Evolutionary conservation across 2,113 vertebrate genomes (phyloP).

Genomic region (Spermophilus dauricus): DNA sequence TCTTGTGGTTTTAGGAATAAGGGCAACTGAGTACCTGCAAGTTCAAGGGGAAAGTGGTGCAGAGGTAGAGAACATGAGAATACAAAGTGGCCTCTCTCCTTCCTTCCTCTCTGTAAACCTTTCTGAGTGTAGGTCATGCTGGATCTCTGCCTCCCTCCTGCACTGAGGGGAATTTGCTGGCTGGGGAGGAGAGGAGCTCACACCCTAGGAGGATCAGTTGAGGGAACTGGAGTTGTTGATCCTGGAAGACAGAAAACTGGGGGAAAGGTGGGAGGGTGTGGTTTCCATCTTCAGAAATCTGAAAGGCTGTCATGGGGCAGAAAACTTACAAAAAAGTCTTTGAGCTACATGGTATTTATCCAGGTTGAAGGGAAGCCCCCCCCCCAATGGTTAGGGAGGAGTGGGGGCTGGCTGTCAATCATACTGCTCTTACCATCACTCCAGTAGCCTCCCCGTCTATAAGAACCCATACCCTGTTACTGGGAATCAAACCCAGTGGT

Average conservation of each 20-base stretch:
- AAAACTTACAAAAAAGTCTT: not conserved
- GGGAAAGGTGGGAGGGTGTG: not conserved
- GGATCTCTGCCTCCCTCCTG: not conserved
- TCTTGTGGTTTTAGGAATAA: conserved; percentile 3
- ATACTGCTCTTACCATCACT: not conserved
- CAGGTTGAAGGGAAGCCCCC: not conserved
- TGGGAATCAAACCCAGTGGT: too few relatives aligned
- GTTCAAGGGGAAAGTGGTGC: not conserved
- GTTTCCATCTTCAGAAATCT: conserved; percentile 19
- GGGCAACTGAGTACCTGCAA: not conserved
- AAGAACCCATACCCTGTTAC: not conserved
- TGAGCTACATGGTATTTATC: not conserved
- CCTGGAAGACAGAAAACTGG: conserved; percentile 45
- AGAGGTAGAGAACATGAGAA: not conserved
- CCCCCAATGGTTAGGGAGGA: not conserved
- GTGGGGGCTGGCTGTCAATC: not conserved
- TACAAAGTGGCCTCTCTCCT: not conserved
- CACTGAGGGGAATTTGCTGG: not conserved
- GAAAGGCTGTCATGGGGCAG: not conserved
- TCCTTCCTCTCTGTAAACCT: not conserved
- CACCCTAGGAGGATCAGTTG: not conserved
- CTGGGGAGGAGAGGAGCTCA: not conserved
- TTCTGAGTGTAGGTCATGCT: not conserved
- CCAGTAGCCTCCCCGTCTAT: not conserved
- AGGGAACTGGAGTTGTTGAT: conserved; percentile 43